Base-by-base conservation (phyloP, 2,113 vertebrate species). In the Diphyllodes magnificus region DNA sequence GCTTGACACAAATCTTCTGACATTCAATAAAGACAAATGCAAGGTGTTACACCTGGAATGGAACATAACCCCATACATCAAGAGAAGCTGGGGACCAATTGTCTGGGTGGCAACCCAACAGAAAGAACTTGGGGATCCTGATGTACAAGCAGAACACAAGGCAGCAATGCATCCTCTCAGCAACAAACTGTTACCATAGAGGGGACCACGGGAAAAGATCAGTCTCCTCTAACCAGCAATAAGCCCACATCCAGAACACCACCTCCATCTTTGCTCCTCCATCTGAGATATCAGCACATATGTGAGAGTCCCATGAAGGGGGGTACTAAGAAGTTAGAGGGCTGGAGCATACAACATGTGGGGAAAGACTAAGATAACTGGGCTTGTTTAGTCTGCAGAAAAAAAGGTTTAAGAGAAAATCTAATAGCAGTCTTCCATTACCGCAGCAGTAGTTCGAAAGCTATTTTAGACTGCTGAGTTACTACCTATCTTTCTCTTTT, bases 221-320 rank as follows among this genome's bases (percentile, higher is more conserved):
- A 31, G 11, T 42, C 53, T 42, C 13, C n/a, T 71, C 66, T 35
- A 40, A 50, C 8, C 28, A 60, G 16, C 12, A 51, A 5, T 42
- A 40, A 80, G 44, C 11, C 11, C 49, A 64, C 9, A 53, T 45
- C 28, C 35, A 76, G 37, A 75, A 49, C 13, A 44, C 10, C 31
- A 45, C 1, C 17, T 72, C 33, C 10, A 9, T 18, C 39, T 86
- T 69, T 0, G 1, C 15, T 45, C 30, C 33, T 61, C 56, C 45
- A 24, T 28, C 12, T 42, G 18, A 50, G 30, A 8, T 6, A 59
- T 3, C 15, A 54, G 30, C 9, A 77, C 15, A 7, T 6, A 42
- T 0, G 3, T 6, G 5, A 53, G 8, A 61, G 22, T 17, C n/a
- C 47, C 19, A 25, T 3, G 11, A 51, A 30, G 24, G 1, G 4